Percentiles rank a stretch among this genome's conserved stretches.
phyloP scores from a whole-genome alignment of 2,113 vertebrate species.

The Oreochromis spilurus region DNA sequence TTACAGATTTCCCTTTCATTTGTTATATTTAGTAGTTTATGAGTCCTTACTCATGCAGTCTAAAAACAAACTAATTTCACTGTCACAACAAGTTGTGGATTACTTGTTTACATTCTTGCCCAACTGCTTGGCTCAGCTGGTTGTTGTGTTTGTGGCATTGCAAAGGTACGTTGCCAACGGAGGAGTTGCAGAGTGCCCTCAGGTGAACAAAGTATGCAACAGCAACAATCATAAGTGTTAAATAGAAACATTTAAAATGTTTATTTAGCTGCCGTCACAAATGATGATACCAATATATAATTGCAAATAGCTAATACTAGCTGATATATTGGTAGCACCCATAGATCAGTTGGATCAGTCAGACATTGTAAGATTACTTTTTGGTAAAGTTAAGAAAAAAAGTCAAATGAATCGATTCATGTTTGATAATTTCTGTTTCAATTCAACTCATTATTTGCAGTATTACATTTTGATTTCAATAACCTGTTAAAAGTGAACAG shows the following conservation, averaged over 20 bases:
- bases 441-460: neutral
- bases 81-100: neutral
- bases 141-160: neutral
- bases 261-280: neutral
- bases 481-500: neutral
- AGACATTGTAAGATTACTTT: neutral
- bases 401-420: neutral
- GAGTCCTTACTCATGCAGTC: neutral
- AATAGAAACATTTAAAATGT: neutral
- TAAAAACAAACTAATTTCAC: neutral
- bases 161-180: accelerated
- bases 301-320: neutral
- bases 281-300: neutral
- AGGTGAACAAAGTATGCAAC: neutral
- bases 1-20: neutral
- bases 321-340: neutral
- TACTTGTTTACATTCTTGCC: neutral
- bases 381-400: neutral
- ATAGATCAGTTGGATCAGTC: neutral
- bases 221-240: neutral
- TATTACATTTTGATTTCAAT: neutral
- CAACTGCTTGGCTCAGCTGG: neutral
- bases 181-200: neutral
- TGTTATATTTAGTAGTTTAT: neutral
- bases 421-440: neutral